Evolutionary conservation across 1,140 invertebrate species (phyloP).

Genomic region (Piezodorus guildinii): DNA sequence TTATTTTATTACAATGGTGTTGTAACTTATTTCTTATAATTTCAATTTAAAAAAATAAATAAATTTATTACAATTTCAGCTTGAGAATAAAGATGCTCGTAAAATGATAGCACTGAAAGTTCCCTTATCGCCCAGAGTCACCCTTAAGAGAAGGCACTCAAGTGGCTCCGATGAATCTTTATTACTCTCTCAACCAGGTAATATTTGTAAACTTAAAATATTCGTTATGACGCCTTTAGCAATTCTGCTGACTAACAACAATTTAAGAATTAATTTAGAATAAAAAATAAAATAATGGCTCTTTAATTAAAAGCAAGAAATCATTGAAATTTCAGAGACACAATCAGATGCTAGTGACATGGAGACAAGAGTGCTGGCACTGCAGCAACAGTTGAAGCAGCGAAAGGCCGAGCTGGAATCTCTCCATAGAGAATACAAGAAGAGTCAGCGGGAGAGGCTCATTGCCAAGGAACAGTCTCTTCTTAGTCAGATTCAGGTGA

Average conservation of each 20-base stretch:
- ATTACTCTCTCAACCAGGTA: constrained; percentile 37
- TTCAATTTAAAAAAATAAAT: too few relatives aligned
- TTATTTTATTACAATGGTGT: too few relatives aligned
- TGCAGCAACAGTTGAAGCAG: constrained; percentile 39
- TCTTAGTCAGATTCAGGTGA: constrained; percentile 42
- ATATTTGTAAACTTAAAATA: neutral
- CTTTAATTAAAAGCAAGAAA: too few relatives aligned
- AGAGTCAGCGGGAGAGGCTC: constrained; percentile 37
- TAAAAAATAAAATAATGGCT: constrained; percentile 11
- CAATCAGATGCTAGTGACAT: constrained; percentile 43
- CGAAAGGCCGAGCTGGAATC: constrained; percentile 40
- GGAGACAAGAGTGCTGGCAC: constrained; percentile 39
- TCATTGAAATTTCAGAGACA: constrained; percentile 35
- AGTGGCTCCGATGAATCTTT: constrained; percentile 45
- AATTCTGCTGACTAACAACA: neutral
- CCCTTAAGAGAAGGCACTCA: constrained; percentile 34
- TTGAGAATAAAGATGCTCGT: neutral
- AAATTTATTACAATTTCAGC: neutral
- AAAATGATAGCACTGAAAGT: constrained; percentile 26
- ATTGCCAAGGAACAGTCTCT: constrained; percentile 41
- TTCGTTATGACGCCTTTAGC: neutral
- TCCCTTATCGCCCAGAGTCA: constrained; percentile 29
- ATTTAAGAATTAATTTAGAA: neutral
- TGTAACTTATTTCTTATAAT: too few relatives aligned
- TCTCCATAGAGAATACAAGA: constrained; percentile 38